Base-by-base conservation (phyloP, 2,888 invertebrate species). In the Glyphotaelius pellucidus region DNA sequence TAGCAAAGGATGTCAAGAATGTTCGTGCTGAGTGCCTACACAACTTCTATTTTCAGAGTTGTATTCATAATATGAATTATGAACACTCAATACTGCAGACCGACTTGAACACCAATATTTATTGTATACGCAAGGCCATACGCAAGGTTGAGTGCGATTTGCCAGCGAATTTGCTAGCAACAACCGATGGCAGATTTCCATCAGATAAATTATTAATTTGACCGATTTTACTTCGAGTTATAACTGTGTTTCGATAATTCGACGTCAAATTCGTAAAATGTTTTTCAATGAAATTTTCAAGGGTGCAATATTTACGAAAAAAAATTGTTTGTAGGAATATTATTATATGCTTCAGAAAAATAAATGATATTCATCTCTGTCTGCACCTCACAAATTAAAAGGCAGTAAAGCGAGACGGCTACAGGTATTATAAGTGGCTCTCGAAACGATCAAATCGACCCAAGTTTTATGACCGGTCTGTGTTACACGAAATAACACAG, bases 391-490 rank as follows among this genome's bases (percentile, higher is more conserved):
- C 47, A 89, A 92, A 92, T 92, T 90, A 90, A 83, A 90, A 90
- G 86, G 52, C 92, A 86, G 89, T 85, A 85, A 89, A 92, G 85
- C 87, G 92, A 89, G 92, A 92, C 90, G 92, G 92, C 67, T 92
- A 91, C 90, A 91, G 88, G 92, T 90, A 91, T 91, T 90, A 89
- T 80, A 90, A 92, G 89, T 92, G 90, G 90, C 92, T 90, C 92
- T 92, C 90, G 90, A 87, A 90, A 84, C 90, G 90, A 92, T 92
- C 92, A 86, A 86, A 92, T 92, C 90, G 91, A 85, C 90, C 91
- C 85, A 83, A 92, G 86, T 90, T 92, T 92, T 92, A 92, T 88
- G 87, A 85, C 90, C 92, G 79, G 80, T 80, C 80, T 81, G 52
- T 30, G 83, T 32, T n/a, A 25, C 47, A 83, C 87, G 19, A 91